These are phyloP conservation scores for Pseudomyrmex pallidus DNA, from an alignment of 1,140 invertebrate species.

Conservation along the genomic window DNA sequence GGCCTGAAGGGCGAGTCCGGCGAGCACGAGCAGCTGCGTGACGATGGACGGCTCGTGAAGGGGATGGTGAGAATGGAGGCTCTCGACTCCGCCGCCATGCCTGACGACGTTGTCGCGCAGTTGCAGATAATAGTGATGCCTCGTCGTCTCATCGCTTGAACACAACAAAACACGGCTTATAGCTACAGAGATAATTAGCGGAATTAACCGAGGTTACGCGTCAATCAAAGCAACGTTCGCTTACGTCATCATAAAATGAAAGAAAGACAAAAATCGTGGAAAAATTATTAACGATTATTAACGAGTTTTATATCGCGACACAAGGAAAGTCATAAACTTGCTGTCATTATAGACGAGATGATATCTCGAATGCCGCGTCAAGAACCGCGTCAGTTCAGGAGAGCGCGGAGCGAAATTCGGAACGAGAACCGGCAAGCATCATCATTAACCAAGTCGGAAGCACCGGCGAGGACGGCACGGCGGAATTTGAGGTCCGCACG, in stretches of 20 bases:
- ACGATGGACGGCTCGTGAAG: conserved; percentile 87
- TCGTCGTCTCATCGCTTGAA: conserved; percentile 93
- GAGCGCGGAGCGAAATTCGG: background rate
- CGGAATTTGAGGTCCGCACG: conserved; percentile 5
- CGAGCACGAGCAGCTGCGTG: conserved; percentile 89
- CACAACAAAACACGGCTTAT: conserved; percentile 62
- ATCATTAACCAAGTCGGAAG: background rate
- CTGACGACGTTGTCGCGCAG: conserved; percentile 94
- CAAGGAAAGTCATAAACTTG: too few species aligned
- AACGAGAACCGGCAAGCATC: background rate
- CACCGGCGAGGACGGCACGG: background rate
- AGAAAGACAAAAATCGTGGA: too few species aligned
- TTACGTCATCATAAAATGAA: background rate
- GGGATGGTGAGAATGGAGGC: conserved; percentile 86
- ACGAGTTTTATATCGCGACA: too few species aligned
- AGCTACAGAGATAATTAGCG: background rate
- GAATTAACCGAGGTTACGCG: background rate
- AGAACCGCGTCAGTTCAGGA: too few species aligned
- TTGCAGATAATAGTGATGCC: conserved; percentile 97
- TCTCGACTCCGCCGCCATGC: conserved; percentile 87
- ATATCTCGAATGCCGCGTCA: too few species aligned
- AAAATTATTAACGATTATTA: background rate
- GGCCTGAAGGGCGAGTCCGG: conserved; percentile 95
- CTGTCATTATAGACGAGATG: too few species aligned
- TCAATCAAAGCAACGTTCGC: too few species aligned